Percentiles rank a stretch among this genome's conserved stretches.
phyloP scores from a whole-genome alignment of 2,888 invertebrate genomes.

The Sminthurides aquaticus region DNA sequence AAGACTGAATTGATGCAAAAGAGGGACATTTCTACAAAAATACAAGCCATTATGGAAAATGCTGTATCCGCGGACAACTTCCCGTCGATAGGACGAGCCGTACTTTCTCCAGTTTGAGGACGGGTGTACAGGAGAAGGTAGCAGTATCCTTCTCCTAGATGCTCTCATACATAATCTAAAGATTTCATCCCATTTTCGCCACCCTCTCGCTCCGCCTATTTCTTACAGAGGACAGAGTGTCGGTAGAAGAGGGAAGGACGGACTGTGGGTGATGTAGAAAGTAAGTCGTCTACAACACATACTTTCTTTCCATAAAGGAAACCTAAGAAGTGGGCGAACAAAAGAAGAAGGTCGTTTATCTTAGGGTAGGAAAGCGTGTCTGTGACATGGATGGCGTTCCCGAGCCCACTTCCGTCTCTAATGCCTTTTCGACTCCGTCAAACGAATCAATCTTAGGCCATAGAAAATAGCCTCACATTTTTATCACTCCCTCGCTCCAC shows the following conservation, averaged over 20 bases:
- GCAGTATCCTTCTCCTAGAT: no score
- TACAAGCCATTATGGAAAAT: no score
- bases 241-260: no score
- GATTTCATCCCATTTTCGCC: no score
- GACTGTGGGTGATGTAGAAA: background rate
- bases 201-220: background rate
- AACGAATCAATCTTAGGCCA: conserved; percentile 32
- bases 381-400: conserved; percentile 39
- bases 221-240: no score
- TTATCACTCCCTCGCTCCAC: background rate
- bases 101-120: no score
- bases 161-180: background rate
- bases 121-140: no score
- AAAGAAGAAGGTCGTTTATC: conserved; percentile 41
- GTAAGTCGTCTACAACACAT: no score
- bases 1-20: no score
- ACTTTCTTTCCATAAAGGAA: background rate
- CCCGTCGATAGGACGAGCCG: no score
- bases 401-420: conserved; percentile 24
- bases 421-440: conserved; percentile 23
- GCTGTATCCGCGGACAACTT: no score
- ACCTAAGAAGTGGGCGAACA: conserved; percentile 32
- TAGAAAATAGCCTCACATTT: conserved; percentile 4
- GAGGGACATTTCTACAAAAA: no score
- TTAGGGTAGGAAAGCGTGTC: conserved; percentile 39